Evolutionary conservation across 2,888 invertebrate species (phyloP).

Genomic region (Mythimna albipuncta): DNA sequence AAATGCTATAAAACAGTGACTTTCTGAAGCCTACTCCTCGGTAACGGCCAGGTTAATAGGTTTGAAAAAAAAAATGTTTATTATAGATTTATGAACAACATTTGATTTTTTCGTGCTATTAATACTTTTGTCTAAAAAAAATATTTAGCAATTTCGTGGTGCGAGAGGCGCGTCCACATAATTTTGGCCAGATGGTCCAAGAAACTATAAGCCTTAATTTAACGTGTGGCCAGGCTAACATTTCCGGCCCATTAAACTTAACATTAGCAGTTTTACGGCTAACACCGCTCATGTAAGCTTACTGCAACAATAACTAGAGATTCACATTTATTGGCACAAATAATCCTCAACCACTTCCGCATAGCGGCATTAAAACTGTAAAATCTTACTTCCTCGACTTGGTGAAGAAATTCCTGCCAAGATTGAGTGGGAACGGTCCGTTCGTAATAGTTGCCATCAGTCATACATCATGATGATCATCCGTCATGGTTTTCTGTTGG

Average conservation of each 20-base stretch:
- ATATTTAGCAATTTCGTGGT: too few species aligned
- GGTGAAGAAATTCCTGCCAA: slow-evolving; percentile 39
- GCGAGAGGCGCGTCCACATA: too few species aligned
- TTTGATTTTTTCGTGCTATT: too few species aligned
- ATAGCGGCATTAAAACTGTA: slow-evolving; percentile 46
- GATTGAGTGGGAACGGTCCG: slow-evolving; percentile 49
- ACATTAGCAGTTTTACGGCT: neutral
- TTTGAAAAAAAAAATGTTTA: too few species aligned
- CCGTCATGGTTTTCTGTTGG: slow-evolving; percentile 18
- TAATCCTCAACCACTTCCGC: slow-evolving; percentile 19
- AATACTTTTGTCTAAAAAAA: too few species aligned
- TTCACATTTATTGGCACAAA: slow-evolving; percentile 5
- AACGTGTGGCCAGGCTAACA: neutral
- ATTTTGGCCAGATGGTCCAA: too few species aligned
- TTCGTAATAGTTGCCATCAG: slow-evolving; percentile 21
- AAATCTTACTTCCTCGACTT: slow-evolving; percentile 30
- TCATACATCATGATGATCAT: slow-evolving; percentile 36
- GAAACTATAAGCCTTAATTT: neutral
- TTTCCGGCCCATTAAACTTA: neutral
- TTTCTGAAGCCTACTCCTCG: too few species aligned
- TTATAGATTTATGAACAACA: too few species aligned
- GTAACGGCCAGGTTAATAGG: too few species aligned
- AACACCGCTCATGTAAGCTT: neutral
- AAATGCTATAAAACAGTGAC: too few species aligned
- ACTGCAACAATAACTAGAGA: neutral